Evolutionary conservation across 1,140 invertebrate species (phyloP).

Genomic region (Geopemphigus sp.): DNA sequence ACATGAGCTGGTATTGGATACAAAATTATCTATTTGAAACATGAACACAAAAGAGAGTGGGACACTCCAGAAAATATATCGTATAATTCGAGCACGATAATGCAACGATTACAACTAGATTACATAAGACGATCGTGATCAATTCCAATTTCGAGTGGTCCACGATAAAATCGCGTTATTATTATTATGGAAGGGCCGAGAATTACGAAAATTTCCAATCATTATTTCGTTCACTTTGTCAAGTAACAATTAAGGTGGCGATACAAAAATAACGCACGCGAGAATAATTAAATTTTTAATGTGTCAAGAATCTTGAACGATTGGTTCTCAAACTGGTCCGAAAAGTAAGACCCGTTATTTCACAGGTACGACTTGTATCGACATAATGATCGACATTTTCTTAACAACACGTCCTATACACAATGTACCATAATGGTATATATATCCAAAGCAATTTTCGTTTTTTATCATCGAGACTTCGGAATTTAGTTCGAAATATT

Average conservation of each 20-base stretch:
- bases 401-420: not conserved
- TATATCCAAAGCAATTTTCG: not conserved
- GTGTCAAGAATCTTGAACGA: not conserved
- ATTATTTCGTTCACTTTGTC: not conserved
- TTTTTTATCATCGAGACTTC: not conserved
- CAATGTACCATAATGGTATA: too few species aligned
- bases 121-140: constrained; percentile 14
- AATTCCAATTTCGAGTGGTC: not conserved
- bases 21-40: too few species aligned
- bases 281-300: constrained; percentile 2
- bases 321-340: constrained; percentile 17
- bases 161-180: not conserved
- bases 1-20: too few species aligned
- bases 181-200: too few species aligned
- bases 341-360: not conserved
- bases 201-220: too few species aligned
- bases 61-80: too few species aligned
- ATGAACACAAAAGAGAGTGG: too few species aligned
- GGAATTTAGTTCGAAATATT: not conserved
- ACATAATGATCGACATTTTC: not conserved
- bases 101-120: not conserved
- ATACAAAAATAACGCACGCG: constrained; percentile 1
- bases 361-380: not conserved
- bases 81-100: not conserved
- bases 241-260: not conserved